Percentiles rank a stretch among this genome's conserved stretches.
Evolutionary conservation across 2,113 vertebrate genomes (phyloP).

Genomic region (Falco punctatus): DNA sequence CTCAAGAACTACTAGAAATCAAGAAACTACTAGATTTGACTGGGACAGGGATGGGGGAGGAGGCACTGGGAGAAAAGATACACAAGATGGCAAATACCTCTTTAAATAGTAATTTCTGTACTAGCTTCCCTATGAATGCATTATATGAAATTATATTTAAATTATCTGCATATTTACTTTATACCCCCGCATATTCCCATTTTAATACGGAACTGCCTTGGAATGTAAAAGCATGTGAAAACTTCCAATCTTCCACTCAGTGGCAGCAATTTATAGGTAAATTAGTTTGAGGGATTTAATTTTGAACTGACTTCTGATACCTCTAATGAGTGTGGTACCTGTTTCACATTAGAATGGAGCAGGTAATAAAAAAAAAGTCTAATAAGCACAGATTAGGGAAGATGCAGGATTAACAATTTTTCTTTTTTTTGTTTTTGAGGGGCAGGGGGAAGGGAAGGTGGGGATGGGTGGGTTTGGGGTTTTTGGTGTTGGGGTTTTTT

Average conservation of each 20-base stretch:
- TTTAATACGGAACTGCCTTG: neutral
- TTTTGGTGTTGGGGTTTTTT: too few species aligned
- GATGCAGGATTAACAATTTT: neutral
- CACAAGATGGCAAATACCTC: neutral
- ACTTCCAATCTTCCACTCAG: neutral
- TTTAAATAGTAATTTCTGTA: neutral
- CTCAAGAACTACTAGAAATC: neutral
- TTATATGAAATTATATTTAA: neutral
- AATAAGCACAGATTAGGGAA: neutral
- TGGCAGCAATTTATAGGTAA: neutral
- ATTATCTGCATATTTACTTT: neutral
- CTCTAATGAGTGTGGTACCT: neutral
- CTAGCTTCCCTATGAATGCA: neutral
- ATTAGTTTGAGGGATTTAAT: neutral
- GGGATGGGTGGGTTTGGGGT: too few species aligned
- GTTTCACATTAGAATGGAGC: neutral
- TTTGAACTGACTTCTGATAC: neutral
- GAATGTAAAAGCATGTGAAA: neutral
- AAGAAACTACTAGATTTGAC: neutral
- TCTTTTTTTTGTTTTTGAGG: too few species aligned
- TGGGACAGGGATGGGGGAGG: neutral
- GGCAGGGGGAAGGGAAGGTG: too few species aligned
- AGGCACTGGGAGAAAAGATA: neutral
- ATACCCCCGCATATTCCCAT: neutral
- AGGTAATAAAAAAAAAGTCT: neutral